A percentile compares a stretch with the other conserved stretches of the same genome.
Conservation (phyloP, 2,888 invertebrate species). For the Lagria hirta region DNA sequence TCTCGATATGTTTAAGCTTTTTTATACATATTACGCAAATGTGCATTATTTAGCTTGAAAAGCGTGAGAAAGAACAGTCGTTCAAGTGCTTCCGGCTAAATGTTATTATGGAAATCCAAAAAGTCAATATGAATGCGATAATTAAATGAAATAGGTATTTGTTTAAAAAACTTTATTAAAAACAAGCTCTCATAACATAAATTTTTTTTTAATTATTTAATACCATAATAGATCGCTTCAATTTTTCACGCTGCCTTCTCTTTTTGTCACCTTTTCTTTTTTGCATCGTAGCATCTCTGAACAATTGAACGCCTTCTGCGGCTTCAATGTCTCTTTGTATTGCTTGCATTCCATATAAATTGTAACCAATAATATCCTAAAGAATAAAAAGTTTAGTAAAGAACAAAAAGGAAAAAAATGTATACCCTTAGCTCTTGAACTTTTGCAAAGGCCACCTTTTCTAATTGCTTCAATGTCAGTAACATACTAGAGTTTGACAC, state of each 20-base stretch:
- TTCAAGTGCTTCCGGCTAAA: too few species aligned
- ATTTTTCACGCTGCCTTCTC: slow-evolving; percentile 62
- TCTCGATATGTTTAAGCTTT: too few species aligned
- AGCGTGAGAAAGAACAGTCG: too few species aligned
- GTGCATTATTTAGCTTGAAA: too few species aligned
- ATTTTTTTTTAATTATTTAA: slow-evolving; percentile 27
- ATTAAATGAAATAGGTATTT: background rate
- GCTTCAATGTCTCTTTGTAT: slow-evolving; percentile 76
- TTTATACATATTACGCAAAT: too few species aligned
- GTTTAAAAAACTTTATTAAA: slow-evolving; percentile 2
- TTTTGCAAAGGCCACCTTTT: slow-evolving; percentile 58
- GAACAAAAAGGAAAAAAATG: slow-evolving; percentile 36
- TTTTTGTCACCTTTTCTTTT: slow-evolving; percentile 66
- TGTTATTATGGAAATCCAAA: too few species aligned
- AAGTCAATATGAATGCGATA: too few species aligned
- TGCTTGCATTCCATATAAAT: slow-evolving; percentile 78
- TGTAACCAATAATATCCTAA: slow-evolving; percentile 82
- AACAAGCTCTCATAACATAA: too few species aligned
- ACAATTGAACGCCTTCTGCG: slow-evolving; percentile 72
- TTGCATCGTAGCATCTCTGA: slow-evolving; percentile 71
- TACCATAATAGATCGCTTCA: slow-evolving; percentile 62
- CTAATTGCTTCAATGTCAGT: slow-evolving; percentile 65
- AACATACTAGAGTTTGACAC: slow-evolving; percentile 70
- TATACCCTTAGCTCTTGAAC: slow-evolving; percentile 66
- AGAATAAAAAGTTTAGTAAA: slow-evolving; percentile 44